A percentile compares a stretch with the other conserved stretches of the same genome.
phyloP scores from a whole-genome alignment of 2,113 vertebrate genomes.

The Vimba vimba region DNA sequence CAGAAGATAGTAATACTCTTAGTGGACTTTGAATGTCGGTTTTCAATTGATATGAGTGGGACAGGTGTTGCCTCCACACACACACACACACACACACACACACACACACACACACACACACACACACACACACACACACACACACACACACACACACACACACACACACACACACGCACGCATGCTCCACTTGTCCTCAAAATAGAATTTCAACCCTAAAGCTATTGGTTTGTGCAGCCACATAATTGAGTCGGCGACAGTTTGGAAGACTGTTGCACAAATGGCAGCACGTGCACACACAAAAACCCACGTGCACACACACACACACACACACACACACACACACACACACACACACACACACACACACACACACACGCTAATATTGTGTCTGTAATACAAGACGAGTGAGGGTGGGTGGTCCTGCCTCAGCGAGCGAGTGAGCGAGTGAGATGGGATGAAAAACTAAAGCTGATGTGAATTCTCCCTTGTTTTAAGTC shows the following conservation, averaged over 20 bases:
- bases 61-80: conserved; percentile 62
- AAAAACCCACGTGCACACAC: conserved; percentile 23
- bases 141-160: conserved; percentile 36
- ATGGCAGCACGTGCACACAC: conserved; percentile 34
- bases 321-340: conserved; percentile 10
- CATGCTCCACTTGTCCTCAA: conserved; percentile 52
- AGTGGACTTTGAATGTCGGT: background rate
- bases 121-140: conserved; percentile 49
- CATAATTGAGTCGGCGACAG: conserved; percentile 68
- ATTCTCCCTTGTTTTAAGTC: background rate
- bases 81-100: background rate
- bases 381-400: conserved; percentile 53
- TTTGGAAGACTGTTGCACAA: conserved; percentile 58
- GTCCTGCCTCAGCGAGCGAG: conserved; percentile 57
- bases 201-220: conserved; percentile 71
- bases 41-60: background rate
- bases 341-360: conserved; percentile 22
- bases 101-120: conserved; percentile 33
- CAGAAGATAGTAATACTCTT: background rate
- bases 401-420: conserved; percentile 57
- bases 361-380: background rate
- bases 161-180: background rate
- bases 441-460: conserved; percentile 23
- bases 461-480: conserved; percentile 20
- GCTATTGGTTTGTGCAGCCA: conserved; percentile 63